Evolutionary conservation across 2,797 vertebrate genomes (phyloP), one percentile per base, ranked within the genome.

Genomic region (Decapterus maruadsi): DNA sequence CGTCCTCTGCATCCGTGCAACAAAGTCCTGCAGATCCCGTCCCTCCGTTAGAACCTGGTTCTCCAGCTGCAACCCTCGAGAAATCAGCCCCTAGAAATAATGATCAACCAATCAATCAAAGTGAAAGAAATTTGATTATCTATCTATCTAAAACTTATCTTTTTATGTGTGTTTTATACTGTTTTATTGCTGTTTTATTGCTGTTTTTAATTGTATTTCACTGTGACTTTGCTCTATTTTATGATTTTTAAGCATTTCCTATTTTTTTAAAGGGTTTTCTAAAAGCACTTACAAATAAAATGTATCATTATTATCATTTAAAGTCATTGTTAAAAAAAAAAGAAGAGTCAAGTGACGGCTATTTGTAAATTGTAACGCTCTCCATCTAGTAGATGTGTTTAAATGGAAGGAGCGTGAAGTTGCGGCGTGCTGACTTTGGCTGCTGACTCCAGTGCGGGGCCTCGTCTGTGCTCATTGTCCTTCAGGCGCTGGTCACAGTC

Each of bases 401-500:
- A 9, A 31, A 20, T 31, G 55, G 0, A 55, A 42, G 26, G 2
- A 45, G 12, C 2, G 42, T 0, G 59, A 60, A 34, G 22, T n/a
- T 66, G 62, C 36, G 10, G 1, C 53, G 45, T 58, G 10, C 87
- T 84, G 62, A 89, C 89, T 62, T 88, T 85, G 62, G 61, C 69
- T 31, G 57, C 10, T 26, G 72, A 4, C 8, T 81, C 45, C 36
- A 22, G 1, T 20, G 70, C 20, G 61, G 69, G 63, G 54, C 3
- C 42, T 56, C 82, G 38, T 63, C 20, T 78, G 40, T 68, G 78
- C 19, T 72, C 67, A 48, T 66, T 81, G 13, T 83, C 82, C 80
- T 63, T 86, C 3, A 89, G 76, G n/a, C 80, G 80, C 22, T 82
- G 71, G 70, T 75, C 82, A 55, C 77, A 62, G 61, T 94, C 89